Conservation (phyloP, 2,797 vertebrate species). For the Manis pentadactyla region DNA sequence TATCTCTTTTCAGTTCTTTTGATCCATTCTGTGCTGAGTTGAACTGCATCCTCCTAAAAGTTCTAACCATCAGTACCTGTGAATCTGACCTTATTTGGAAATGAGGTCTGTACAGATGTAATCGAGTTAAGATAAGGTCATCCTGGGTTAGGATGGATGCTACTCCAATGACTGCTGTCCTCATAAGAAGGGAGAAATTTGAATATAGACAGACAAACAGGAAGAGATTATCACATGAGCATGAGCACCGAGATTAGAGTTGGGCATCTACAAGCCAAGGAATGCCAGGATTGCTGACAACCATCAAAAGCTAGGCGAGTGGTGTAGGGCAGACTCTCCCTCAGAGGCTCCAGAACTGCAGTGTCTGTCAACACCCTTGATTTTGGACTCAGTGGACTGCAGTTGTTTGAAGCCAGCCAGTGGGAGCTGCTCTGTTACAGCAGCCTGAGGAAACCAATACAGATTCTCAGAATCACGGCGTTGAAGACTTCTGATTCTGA, state of each 20-base stretch:
- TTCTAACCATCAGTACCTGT: not conserved
- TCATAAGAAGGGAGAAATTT: not conserved
- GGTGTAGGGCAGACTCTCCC: not conserved
- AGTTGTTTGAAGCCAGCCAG: not conserved
- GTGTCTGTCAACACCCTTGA: not conserved
- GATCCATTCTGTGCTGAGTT: not conserved
- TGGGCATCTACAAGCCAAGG: not conserved
- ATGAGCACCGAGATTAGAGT: not conserved
- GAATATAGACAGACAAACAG: not conserved
- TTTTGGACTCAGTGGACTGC: not conserved
- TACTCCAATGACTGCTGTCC: not conserved
- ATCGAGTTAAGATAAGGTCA: not conserved
- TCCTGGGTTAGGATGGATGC: not conserved
- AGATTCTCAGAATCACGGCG: not conserved
- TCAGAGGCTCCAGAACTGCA: not conserved
- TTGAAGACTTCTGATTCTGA: not conserved
- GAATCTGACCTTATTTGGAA: slow-evolving; percentile 33
- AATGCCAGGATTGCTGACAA: not conserved
- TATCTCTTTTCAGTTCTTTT: not conserved
- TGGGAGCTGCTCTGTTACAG: not conserved
- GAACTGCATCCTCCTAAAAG: not conserved
- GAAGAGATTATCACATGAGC: not conserved
- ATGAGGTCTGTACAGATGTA: not conserved
- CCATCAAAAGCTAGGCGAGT: not conserved
- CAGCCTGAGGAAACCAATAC: not conserved